phyloP scores from a whole-genome alignment of 2,888 invertebrate species.

The Epinotia demarniana region DNA sequence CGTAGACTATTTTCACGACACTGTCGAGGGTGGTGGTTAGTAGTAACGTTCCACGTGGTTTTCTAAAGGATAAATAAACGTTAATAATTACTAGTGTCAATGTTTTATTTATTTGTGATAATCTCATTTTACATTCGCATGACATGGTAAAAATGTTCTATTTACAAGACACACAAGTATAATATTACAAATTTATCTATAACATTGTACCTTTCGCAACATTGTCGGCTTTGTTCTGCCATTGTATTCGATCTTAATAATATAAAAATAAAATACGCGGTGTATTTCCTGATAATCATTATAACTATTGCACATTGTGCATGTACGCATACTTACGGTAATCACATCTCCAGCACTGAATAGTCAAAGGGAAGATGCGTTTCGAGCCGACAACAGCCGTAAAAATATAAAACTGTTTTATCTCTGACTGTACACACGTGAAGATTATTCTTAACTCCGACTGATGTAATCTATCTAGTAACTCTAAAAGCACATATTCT shows the following conservation, averaged over 20 bases:
- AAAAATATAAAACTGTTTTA: conserved; percentile 25
- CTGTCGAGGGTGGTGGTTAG: conserved; percentile 48
- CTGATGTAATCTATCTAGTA: conserved; percentile 38
- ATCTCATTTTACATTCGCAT: conserved; percentile 82
- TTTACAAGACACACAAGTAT: conserved; percentile 75
- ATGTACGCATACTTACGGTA: conserved; percentile 60
- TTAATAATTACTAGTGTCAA: conserved; percentile 66
- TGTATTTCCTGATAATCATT: conserved; percentile 73
- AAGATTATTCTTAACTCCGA: conserved; percentile 33
- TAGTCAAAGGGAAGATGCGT: conserved; percentile 41
- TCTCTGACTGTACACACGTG: conserved; percentile 35
- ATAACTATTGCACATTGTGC: conserved; percentile 76
- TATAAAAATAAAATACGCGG: conserved; percentile 79
- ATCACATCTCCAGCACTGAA: conserved; percentile 60
- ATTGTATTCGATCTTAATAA: conserved; percentile 70
- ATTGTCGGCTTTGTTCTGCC: conserved; percentile 66
- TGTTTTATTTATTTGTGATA: conserved; percentile 80
- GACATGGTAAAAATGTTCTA: conserved; percentile 81
- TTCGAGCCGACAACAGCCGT: conserved; percentile 17
- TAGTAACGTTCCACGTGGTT: conserved; percentile 45
- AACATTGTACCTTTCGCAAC: conserved; percentile 79
- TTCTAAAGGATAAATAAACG: conserved; percentile 46
- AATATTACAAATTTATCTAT: conserved; percentile 75
- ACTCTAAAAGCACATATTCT: conserved; percentile 35
- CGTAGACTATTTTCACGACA: conserved; percentile 82